A percentile compares a stretch with the other conserved stretches of the same genome.
Conservation (phyloP, 2,113 vertebrate species). For the Grammatotria lemairii region DNA sequence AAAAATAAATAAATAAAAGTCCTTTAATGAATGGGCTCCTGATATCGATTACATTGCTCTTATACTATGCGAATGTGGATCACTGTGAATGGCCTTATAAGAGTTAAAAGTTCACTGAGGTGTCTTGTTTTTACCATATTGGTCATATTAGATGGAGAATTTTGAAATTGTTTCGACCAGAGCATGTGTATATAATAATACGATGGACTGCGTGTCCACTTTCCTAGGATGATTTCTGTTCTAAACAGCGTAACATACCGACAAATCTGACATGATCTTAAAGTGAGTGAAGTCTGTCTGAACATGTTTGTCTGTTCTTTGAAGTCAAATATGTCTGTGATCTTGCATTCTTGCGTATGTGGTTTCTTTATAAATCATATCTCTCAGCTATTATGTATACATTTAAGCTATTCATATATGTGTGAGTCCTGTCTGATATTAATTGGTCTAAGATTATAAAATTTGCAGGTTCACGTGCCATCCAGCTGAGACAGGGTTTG, state of each 20-base stretch:
- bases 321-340: neutral
- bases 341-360: neutral
- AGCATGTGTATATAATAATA: neutral
- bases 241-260: neutral
- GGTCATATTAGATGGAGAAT: neutral
- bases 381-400: neutral
- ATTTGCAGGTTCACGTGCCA: neutral
- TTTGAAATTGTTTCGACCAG: neutral
- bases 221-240: neutral
- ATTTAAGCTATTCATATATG: neutral
- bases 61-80: neutral
- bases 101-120: neutral
- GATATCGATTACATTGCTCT: neutral
- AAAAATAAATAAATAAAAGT: neutral
- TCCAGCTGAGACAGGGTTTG: slow-evolving; percentile 3
- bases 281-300: neutral
- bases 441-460: neutral
- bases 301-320: neutral
- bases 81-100: neutral
- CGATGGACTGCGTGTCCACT: neutral
- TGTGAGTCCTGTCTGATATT: neutral
- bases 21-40: neutral
- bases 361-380: neutral
- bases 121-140: neutral
- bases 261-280: neutral